These are phyloP conservation scores for Thripadectes ignobilis DNA, from an alignment of 2,797 vertebrate species.

Conservation along the genomic window DNA sequence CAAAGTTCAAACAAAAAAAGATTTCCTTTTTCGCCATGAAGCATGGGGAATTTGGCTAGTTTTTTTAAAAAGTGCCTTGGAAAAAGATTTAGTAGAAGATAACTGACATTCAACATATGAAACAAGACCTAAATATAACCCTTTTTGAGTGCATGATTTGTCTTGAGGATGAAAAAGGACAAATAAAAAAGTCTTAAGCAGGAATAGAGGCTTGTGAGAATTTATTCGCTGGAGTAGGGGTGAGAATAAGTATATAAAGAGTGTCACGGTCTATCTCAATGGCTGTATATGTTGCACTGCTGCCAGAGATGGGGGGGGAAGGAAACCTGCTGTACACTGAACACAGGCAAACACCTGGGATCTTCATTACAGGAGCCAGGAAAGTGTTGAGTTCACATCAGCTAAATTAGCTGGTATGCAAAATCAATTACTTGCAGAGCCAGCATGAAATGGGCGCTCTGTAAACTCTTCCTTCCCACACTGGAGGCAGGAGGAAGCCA, in stretches of 20 bases:
- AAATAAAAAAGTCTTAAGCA: background rate
- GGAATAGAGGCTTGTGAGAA: background rate
- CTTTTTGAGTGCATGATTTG: background rate
- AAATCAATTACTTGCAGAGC: background rate
- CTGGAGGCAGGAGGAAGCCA: background rate
- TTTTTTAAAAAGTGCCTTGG: background rate
- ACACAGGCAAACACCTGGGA: background rate
- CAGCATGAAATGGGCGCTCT: background rate
- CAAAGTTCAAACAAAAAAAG: background rate
- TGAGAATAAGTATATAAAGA: background rate
- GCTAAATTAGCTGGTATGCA: background rate
- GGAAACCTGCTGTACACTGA: background rate
- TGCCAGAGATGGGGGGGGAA: background rate
- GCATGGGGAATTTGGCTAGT: background rate
- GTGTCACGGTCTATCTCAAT: background rate
- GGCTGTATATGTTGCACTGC: background rate
- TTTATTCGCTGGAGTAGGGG: background rate
- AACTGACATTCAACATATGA: background rate
- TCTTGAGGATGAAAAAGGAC: background rate
- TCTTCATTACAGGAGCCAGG: background rate
- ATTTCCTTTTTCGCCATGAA: background rate
- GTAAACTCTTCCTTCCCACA: background rate
- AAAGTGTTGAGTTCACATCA: background rate
- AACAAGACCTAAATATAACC: background rate
- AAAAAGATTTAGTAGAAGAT: background rate